Conservation (phyloP, 2,797 vertebrate species). For the Brotula barbata region DNA sequence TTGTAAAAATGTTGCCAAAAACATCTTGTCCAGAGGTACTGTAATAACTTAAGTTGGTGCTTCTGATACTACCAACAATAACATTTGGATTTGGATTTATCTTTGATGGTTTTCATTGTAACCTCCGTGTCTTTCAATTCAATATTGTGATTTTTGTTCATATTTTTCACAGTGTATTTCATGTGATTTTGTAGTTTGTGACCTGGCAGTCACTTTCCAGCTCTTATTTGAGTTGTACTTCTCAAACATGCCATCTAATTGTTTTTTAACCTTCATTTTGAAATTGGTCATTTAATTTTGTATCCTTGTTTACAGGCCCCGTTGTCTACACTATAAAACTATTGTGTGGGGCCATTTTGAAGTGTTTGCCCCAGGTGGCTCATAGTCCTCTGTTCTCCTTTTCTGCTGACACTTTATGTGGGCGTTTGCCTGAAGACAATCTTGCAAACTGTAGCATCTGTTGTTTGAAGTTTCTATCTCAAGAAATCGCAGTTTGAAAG, state of each 20-base stretch:
- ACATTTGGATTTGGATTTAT: too few relatives aligned
- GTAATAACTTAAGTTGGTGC: too few relatives aligned
- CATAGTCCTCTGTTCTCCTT: constrained; percentile 43
- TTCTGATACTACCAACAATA: too few relatives aligned
- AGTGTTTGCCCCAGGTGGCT: constrained; percentile 54
- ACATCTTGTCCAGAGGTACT: too few relatives aligned
- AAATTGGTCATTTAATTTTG: constrained; percentile 25
- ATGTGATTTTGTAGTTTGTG: background rate
- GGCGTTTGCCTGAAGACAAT: constrained; percentile 58
- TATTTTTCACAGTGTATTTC: background rate
- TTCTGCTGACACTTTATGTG: constrained; percentile 59
- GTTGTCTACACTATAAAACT: constrained; percentile 29
- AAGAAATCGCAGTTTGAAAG: constrained; percentile 33
- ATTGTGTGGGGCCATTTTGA: constrained; percentile 48
- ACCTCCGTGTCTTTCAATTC: too few relatives aligned
- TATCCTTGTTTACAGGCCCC: constrained; percentile 23
- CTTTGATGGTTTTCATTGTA: too few relatives aligned
- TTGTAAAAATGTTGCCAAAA: too few relatives aligned
- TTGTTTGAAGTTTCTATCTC: constrained; percentile 45
- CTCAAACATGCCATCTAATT: too few relatives aligned
- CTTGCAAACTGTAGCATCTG: constrained; percentile 48
- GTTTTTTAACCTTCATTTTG: constrained; percentile 26
- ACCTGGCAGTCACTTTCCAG: constrained; percentile 3
- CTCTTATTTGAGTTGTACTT: constrained; percentile 15
- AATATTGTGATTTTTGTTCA: background rate